Base-by-base conservation (phyloP, 2,888 invertebrate species). In the Lamellibrachia satsuma region DNA sequence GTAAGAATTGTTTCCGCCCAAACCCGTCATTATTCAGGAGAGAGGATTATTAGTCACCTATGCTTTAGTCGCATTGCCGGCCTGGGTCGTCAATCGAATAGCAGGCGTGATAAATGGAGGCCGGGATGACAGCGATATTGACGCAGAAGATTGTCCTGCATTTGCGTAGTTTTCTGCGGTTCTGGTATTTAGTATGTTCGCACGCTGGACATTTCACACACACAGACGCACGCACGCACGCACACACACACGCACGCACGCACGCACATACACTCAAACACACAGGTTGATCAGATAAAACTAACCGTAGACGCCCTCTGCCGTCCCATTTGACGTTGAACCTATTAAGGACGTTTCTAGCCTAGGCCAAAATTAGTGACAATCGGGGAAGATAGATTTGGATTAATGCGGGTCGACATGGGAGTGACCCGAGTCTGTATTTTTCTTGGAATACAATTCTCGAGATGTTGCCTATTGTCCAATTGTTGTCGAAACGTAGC, bases 1-100 rank as follows among this genome's bases (percentile, higher is more conserved):
- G n/a, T 75, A 75, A 75, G 75, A 15, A 75, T 75, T 75, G 75
- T 75, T 75, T 15, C 75, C 75, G 75, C 75, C n/a, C 75, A 75
- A 75, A 75, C 75, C 75, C 2, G 75, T 75, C 22, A 75, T 75
- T 75, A 75, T 75, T 75, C 22, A n/a, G 22, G 75, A n/a, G 75
- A 75, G 22, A 22, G 0, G 75, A 75, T 75, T 15, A 75, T 75
- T 75, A 75, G 75, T 75, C 75, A 75, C 75, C 75, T n/a, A 75
- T n/a, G 75, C 75, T 15, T 15, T 15, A 22, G 15, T 75, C 75
- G 75, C 75, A 15, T 22, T 75, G n/a, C 75, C 75, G 75, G 75
- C 75, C 55, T 9, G 55, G 55, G 2, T 55, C 55, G 55, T 55
- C 55, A 55, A 55, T 55, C 55, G 55, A 9, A 55, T 9, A 7